Percentiles rank a stretch among this genome's conserved stretches.
These are phyloP conservation scores for Mythimna vitellina DNA, from an alignment of 2,888 invertebrate genomes.

Conservation along the genomic window DNA sequence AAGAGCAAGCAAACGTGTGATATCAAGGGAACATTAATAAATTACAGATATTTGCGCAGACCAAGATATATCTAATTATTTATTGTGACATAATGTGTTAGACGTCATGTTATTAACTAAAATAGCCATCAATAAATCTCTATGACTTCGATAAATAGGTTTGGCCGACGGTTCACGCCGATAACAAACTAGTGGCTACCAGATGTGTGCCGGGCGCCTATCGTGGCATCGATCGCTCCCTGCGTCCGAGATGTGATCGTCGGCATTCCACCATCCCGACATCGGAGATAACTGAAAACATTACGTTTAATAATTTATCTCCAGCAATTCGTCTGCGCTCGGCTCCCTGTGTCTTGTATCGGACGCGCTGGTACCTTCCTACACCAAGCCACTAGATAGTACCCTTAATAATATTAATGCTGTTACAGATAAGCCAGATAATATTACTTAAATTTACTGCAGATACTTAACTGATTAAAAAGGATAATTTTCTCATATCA, in stretches of 20 bases:
- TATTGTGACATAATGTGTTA: slow-evolving; percentile 79
- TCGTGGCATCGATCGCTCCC: slow-evolving; percentile 78
- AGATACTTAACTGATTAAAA: slow-evolving; percentile 65
- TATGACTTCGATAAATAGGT: slow-evolving; percentile 85
- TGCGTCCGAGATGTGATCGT: slow-evolving; percentile 76
- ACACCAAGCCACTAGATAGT: slow-evolving; percentile 54
- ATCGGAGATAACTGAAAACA: slow-evolving; percentile 81
- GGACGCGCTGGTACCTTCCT: slow-evolving; percentile 56
- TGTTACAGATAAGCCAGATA: slow-evolving; percentile 60
- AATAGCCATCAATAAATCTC: slow-evolving; percentile 82
- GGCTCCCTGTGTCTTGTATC: slow-evolving; percentile 66
- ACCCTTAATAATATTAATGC: slow-evolving; percentile 66
- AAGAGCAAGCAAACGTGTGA: slow-evolving; percentile 47
- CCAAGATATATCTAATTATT: slow-evolving; percentile 72
- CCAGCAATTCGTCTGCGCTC: slow-evolving; percentile 78
- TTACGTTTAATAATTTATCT: slow-evolving; percentile 82
- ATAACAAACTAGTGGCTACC: slow-evolving; percentile 82
- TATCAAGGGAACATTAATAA: slow-evolving; percentile 62
- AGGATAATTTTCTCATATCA: slow-evolving; percentile 59
- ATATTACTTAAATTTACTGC: slow-evolving; percentile 62
- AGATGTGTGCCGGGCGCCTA: slow-evolving; percentile 78
- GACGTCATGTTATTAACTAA: slow-evolving; percentile 79
- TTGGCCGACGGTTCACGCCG: slow-evolving; percentile 79
- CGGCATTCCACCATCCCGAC: slow-evolving; percentile 77
- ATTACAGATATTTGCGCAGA: slow-evolving; percentile 61